Evolutionary conservation across 2,113 vertebrate species (phyloP), one percentile per base, ranked within the genome.

Genomic region (Campylomormyrus tamandua): DNA sequence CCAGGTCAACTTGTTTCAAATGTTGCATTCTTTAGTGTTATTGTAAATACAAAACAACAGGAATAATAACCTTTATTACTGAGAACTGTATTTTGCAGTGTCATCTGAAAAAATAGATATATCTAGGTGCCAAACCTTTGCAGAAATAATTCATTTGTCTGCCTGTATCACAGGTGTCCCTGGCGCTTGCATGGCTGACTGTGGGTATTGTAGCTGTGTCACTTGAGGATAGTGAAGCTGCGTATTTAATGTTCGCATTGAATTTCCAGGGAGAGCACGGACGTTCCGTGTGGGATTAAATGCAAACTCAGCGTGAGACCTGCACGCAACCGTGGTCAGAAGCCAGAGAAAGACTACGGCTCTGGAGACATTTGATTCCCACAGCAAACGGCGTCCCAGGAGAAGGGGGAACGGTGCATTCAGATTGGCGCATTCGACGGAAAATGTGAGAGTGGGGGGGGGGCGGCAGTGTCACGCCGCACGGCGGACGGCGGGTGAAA

Each of bases 281-380:
- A 80, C 17, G 48, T 89, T 48, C 66, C n/a, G 21, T 89, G 27
- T 89, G 46, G 88, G 70, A 89, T 80, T 89, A 56, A 48, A 89
- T 35, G 31, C 24, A 53, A 49, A 80, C 88, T 70, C 70, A 8
- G 70, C 35, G 5, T 24, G 35, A 80, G 48, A 39, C 62, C 62
- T 50, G 70, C 49, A 89, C 70, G 35, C 70, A 39, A 42, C 46
- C 48, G 10, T 46, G 7, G 56, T 39, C 84, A 53, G 84, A 87
- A 52, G 24, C 13, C 85, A 31, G 85, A n/a, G 19, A 87, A 11
- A n/a, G 21, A 52, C 49, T 6, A 24, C 6, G 10, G 4, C 24
- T 31, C 49, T 49, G 46, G 17, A 48, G 46, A 84, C 42, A 21
- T 45, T 24, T 13, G 42, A n/a, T n/a, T 84, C 84, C 46, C 84